A percentile compares a stretch with the other conserved stretches of the same genome.
Evolutionary conservation across 2,888 invertebrate species (phyloP).

Genomic region (Megalurothrips usitatus): DNA sequence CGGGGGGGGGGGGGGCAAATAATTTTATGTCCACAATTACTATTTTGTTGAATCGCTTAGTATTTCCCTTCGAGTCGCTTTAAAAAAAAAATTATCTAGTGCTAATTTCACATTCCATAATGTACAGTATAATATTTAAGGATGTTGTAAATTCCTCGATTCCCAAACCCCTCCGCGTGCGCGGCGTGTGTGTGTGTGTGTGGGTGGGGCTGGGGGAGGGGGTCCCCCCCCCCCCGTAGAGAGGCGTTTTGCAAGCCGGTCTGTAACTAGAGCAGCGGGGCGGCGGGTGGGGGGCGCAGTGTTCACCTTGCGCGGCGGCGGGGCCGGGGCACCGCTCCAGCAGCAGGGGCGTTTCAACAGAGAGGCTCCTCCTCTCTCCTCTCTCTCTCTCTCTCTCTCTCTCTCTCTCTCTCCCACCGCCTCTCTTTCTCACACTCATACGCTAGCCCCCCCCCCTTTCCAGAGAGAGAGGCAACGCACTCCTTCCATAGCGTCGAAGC

Average conservation of each 20-base stretch:
- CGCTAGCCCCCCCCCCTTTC: not conserved
- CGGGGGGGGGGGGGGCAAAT: too few species aligned
- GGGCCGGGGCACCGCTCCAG: constrained; percentile 41
- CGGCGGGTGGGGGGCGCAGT: not conserved
- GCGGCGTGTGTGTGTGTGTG: too few species aligned
- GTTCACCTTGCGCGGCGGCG: constrained; percentile 27
- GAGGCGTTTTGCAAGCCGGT: constrained; percentile 42
- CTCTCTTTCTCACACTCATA: not conserved
- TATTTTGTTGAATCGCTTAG: too few species aligned
- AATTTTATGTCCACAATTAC: not conserved
- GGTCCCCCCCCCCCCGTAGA: constrained; percentile 36
- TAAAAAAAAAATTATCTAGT: too few species aligned
- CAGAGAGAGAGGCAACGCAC: not conserved
- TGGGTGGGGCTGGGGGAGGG: constrained; percentile 46
- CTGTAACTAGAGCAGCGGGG: not conserved
- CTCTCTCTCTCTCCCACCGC: constrained; percentile 32
- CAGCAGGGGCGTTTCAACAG: constrained; percentile 44
- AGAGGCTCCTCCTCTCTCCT: constrained; percentile 39
- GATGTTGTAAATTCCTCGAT: too few species aligned
- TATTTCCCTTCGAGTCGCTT: too few species aligned
- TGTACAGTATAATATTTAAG: too few species aligned
- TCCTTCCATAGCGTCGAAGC: not conserved
- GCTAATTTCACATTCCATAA: too few species aligned
- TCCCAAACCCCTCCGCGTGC: too few species aligned
- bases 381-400: constrained; percentile 36